Percentiles rank a stretch among this genome's conserved stretches.
Conservation (phyloP, 2,888 invertebrate genomes). For the Lepidochitona cinerea region DNA sequence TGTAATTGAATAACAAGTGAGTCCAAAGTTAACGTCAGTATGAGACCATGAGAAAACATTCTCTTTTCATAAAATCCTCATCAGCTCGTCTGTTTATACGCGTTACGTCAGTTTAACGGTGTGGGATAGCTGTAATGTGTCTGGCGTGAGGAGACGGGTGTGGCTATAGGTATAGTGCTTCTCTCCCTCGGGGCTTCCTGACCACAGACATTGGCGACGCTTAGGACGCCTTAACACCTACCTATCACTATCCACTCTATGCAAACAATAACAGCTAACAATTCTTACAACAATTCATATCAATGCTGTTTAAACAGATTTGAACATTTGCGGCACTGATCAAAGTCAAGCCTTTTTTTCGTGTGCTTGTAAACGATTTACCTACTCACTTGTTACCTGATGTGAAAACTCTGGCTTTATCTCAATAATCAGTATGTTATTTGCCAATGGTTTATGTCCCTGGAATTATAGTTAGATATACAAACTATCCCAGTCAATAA, state of each 20-base stretch:
- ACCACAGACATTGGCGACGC: neutral
- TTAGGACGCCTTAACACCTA: neutral
- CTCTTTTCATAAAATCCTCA: too few relatives aligned
- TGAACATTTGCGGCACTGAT: neutral
- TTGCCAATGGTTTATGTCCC: too few relatives aligned
- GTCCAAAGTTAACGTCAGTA: too few relatives aligned
- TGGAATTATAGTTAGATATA: too few relatives aligned
- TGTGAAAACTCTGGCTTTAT: too few relatives aligned
- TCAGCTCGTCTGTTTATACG: neutral
- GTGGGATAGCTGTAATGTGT: neutral
- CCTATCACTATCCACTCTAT: neutral
- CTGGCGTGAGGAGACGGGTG: neutral
- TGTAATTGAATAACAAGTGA: too few relatives aligned
- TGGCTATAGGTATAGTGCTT: neutral
- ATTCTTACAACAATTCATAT: neutral
- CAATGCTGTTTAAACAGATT: neutral
- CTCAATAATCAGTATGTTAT: too few relatives aligned
- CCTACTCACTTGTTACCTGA: too few relatives aligned
- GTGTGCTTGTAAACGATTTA: neutral
- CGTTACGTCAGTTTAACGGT: neutral
- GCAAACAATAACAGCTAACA: neutral
- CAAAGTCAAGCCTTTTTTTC: neutral
- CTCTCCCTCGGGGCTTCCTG: neutral
- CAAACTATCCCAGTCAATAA: too few relatives aligned
- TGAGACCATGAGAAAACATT: too few relatives aligned